Evolutionary conservation across 2,888 invertebrate genomes (phyloP).

Genomic region (Diplazon laetatorius): DNA sequence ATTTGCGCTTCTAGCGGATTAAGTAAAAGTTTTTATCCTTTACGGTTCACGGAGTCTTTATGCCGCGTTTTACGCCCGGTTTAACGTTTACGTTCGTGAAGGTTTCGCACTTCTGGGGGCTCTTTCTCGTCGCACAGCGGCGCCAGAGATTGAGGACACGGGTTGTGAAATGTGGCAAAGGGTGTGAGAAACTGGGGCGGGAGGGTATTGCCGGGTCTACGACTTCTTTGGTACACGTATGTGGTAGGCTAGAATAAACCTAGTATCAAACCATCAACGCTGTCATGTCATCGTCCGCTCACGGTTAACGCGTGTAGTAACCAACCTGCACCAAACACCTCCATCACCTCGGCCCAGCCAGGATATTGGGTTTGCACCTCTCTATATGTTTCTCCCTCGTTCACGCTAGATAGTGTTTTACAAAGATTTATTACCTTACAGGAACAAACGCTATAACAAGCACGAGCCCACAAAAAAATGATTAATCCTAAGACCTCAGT

Average conservation of each 20-base stretch:
- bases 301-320: constrained; percentile 1
- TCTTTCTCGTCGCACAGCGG: constrained; percentile 4
- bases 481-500: background rate
- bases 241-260: constrained; percentile 2
- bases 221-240: background rate
- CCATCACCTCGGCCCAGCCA: background rate
- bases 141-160: background rate
- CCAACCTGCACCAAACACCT: background rate
- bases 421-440: constrained; percentile 11
- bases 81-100: constrained; percentile 57
- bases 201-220: constrained; percentile 20
- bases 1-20: constrained; percentile 75
- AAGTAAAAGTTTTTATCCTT: constrained; percentile 75
- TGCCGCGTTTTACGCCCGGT: constrained; percentile 72
- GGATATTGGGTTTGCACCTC: constrained; percentile 24
- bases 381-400: background rate
- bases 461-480: background rate
- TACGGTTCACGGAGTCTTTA: constrained; percentile 68
- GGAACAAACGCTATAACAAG: background rate
- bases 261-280: constrained; percentile 15
- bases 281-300: constrained; percentile 12
- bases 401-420: background rate
- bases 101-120: constrained; percentile 9
- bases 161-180: background rate
- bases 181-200: background rate